These are phyloP conservation scores for Dipodomys merriami DNA, from an alignment of 2,113 vertebrate species.

Conservation along the genomic window DNA sequence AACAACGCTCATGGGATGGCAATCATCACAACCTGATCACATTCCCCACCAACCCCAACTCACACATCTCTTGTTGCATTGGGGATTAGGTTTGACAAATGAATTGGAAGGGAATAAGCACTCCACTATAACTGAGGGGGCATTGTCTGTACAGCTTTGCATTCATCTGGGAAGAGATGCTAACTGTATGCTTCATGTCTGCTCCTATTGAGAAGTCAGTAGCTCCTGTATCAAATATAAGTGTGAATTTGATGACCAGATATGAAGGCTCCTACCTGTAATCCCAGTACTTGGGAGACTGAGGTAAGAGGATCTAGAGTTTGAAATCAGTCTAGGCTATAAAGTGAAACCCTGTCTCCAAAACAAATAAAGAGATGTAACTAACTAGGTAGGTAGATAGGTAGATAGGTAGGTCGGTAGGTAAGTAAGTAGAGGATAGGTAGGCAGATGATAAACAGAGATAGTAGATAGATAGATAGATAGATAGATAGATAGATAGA, in stretches of 20 bases:
- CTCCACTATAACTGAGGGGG: neutral
- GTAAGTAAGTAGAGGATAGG: too few relatives aligned
- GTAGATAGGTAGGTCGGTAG: fast-evolving
- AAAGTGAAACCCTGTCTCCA: neutral
- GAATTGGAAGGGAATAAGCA: neutral
- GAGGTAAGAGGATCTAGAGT: neutral
- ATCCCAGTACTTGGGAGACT: neutral
- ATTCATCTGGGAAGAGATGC: too few relatives aligned
- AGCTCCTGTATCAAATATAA: neutral
- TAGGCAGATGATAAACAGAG: too few relatives aligned
- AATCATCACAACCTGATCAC: neutral
- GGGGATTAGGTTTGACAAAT: neutral
- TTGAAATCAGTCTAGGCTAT: neutral
- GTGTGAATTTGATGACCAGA: neutral
- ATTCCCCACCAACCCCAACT: neutral
- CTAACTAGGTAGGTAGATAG: too few relatives aligned
- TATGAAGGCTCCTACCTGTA: neutral
- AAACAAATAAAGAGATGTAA: too few relatives aligned
- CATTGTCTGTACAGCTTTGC: neutral
- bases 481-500: too few relatives aligned
- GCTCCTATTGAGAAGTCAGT: neutral
- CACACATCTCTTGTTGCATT: too few relatives aligned
- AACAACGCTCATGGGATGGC: neutral
- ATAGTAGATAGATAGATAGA: too few relatives aligned
- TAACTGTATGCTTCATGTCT: neutral